Conservation (phyloP, 2,797 vertebrate species). For the Sphaeramia orbicularis region DNA sequence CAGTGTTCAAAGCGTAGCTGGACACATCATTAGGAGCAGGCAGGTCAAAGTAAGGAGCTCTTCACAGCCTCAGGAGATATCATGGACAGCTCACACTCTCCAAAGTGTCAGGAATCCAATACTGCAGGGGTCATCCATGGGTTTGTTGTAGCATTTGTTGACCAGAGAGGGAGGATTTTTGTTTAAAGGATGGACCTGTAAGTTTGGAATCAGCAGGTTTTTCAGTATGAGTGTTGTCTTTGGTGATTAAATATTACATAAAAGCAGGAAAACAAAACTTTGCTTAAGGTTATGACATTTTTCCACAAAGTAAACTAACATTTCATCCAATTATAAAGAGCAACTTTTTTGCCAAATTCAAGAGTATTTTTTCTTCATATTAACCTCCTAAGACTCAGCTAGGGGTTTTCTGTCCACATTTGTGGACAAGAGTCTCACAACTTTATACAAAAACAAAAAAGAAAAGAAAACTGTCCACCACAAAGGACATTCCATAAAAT, state of each 20-base stretch:
- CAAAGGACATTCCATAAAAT: too few relatives aligned
- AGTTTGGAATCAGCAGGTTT: not conserved
- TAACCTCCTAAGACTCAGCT: too few relatives aligned
- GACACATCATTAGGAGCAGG: conserved; percentile 47
- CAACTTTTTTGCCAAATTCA: not conserved
- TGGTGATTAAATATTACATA: not conserved
- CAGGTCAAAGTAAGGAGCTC: conserved; percentile 49
- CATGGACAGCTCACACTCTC: conserved; percentile 5
- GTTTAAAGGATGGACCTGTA: not conserved
- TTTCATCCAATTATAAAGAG: too few relatives aligned
- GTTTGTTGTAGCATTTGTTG: conserved; percentile 1
- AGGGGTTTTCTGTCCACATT: too few relatives aligned
- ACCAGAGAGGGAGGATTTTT: not conserved
- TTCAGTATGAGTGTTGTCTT: conserved; percentile 1
- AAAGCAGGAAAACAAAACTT: not conserved
- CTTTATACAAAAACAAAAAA: too few relatives aligned
- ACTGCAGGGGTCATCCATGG: not conserved
- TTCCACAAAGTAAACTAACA: too few relatives aligned
- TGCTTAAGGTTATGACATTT: too few relatives aligned
- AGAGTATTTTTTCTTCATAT: not conserved
- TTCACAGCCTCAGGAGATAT: conserved; percentile 44
- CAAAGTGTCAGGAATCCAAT: conserved; percentile 14
- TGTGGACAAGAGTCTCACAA: too few relatives aligned
- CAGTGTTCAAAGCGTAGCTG: conserved; percentile 34
- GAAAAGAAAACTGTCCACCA: too few relatives aligned